Evolutionary conservation across 2,888 invertebrate species (phyloP).

Genomic region (Lagria hirta): DNA sequence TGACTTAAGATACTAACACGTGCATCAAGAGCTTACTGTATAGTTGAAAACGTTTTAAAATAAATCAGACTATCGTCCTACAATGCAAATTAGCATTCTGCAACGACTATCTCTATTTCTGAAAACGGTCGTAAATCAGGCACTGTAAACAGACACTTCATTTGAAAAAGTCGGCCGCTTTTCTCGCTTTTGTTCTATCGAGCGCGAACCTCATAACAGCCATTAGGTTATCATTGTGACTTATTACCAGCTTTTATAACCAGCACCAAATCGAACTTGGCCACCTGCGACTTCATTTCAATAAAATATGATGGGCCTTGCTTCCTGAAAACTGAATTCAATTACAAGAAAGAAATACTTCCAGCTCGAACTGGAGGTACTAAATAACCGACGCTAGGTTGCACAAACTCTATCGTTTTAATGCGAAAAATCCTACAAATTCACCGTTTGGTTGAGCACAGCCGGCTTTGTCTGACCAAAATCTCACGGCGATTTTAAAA

Average conservation of each 20-base stretch:
- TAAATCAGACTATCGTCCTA: conserved; percentile 13
- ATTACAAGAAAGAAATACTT: conserved; percentile 39
- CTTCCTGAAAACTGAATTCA: conserved; percentile 45
- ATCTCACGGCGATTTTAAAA: no score
- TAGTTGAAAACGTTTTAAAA: not conserved
- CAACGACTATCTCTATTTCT: conserved; percentile 21
- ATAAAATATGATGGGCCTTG: conserved; percentile 47
- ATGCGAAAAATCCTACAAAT: conserved; percentile 15
- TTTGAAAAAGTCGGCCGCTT: conserved; percentile 38
- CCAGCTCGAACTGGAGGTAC: conserved; percentile 6
- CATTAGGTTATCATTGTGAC: conserved; percentile 47
- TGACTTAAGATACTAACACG: no score
- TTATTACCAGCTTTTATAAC: conserved; percentile 46
- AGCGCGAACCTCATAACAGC: conserved; percentile 47
- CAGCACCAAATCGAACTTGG: conserved; percentile 40
- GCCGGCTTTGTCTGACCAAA: no score
- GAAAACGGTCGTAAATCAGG: conserved; percentile 36
- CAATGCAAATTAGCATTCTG: conserved; percentile 22
- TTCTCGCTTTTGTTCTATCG: conserved; percentile 42
- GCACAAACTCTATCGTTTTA: conserved; percentile 18
- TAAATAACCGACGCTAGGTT: conserved; percentile 18
- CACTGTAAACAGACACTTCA: conserved; percentile 42
- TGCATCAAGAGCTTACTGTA: no score
- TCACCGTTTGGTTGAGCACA: no score
- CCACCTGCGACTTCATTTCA: conserved; percentile 52